Conservation (phyloP, 2,797 vertebrate genomes). For the Gymnothorax javanicus region DNA sequence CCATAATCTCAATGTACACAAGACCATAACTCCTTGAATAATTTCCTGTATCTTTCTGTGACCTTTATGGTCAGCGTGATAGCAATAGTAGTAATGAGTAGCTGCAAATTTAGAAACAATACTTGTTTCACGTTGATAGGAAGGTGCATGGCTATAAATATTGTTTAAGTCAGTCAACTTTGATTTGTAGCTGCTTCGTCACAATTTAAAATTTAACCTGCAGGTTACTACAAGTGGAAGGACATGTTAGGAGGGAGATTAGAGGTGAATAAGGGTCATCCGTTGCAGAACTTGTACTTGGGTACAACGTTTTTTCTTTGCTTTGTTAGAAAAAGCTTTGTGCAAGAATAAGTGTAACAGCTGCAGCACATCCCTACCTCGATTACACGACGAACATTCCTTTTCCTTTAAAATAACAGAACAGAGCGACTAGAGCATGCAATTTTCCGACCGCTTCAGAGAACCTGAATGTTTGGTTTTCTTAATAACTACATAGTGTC, state of each 20-base stretch:
- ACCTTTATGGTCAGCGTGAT: neutral
- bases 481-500: too few species aligned
- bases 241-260: neutral
- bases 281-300: neutral
- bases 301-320: neutral
- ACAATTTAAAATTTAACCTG: conserved; percentile 14
- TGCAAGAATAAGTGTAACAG: neutral
- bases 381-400: neutral
- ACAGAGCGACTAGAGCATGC: too few species aligned
- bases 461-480: too few species aligned
- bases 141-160: neutral
- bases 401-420: too few species aligned
- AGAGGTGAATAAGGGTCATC: neutral
- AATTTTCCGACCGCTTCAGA: too few species aligned
- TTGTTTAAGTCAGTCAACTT: neutral
- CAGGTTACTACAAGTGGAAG: neutral
- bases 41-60: neutral
- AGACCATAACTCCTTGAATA: neutral
- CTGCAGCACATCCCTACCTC: neutral
- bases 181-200: neutral
- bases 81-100: neutral
- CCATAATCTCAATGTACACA: neutral
- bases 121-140: neutral
- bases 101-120: neutral
- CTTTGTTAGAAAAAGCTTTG: neutral